Percentiles rank a stretch among this genome's conserved stretches.
Evolutionary conservation across 2,797 vertebrate genomes (phyloP).

Genomic region (Loris lydekkerianus): DNA sequence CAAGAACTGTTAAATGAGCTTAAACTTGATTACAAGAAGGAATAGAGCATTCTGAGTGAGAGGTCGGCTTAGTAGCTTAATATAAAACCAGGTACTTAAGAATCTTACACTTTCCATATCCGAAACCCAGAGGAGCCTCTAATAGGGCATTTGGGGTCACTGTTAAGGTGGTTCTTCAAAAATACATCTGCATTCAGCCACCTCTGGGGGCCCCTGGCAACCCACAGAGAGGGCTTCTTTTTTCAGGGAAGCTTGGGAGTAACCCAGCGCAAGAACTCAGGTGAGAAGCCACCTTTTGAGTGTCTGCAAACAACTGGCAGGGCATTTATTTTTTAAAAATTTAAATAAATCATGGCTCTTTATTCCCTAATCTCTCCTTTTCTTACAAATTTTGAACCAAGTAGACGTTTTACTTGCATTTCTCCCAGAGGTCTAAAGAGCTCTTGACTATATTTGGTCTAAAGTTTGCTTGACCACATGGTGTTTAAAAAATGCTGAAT

Average conservation of each 20-base stretch:
- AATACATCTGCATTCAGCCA: accelerated
- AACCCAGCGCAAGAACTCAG: accelerated
- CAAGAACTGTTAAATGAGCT: not conserved
- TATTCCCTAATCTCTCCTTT: not conserved
- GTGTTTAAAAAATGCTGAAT: not conserved
- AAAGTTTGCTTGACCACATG: not conserved
- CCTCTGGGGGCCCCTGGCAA: accelerated
- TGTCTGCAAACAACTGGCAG: not conserved
- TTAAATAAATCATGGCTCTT: not conserved
- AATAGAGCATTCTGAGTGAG: not conserved
- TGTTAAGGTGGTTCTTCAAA: not conserved
- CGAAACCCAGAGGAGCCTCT: not conserved
- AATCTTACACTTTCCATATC: no score
- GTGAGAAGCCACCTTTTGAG: not conserved
- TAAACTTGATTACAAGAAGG: not conserved
- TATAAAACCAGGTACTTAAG: not conserved
- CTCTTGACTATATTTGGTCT: not conserved
- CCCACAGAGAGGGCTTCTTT: accelerated
- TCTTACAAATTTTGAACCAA: not conserved
- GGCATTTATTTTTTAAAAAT: not conserved
- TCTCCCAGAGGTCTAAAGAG: not conserved
- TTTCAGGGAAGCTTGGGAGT: not conserved
- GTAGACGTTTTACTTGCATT: not conserved
- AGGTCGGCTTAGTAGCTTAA: not conserved
- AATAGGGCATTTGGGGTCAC: no score